These are phyloP conservation scores for Hippocampus zosterae DNA, from an alignment of 2,113 vertebrate species.

Conservation along the genomic window DNA sequence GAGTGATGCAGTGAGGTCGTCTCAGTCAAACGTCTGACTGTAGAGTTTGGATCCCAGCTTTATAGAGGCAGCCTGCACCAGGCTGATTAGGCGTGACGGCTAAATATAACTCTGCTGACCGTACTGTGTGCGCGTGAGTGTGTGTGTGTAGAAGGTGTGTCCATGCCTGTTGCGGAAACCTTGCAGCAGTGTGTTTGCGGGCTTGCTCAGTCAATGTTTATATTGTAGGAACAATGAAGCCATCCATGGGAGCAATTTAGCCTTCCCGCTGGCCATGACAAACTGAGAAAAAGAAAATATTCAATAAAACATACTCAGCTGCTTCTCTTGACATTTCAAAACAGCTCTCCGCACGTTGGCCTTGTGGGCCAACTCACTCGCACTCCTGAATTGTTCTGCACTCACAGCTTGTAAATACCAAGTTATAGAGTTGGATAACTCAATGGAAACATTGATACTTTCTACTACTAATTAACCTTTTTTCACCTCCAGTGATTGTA, in stretches of 20 bases:
- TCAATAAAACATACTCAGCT: background rate
- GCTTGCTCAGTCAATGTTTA: conserved; percentile 69
- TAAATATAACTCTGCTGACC: conserved; percentile 70
- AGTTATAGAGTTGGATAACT: background rate
- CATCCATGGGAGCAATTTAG: conserved; percentile 30
- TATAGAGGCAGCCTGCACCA: conserved; percentile 57
- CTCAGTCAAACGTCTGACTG: conserved; percentile 36
- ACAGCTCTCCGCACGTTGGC: background rate
- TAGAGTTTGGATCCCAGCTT: conserved; percentile 44
- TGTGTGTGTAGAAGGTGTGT: conserved; percentile 55
- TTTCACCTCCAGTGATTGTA: background rate
- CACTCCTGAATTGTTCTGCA: background rate
- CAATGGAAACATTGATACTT: too few relatives aligned
- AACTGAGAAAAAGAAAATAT: background rate
- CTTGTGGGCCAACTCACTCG: background rate
- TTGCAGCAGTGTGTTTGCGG: conserved; percentile 51
- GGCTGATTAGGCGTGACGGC: conserved; percentile 45
- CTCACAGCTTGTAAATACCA: background rate
- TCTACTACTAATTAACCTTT: background rate
- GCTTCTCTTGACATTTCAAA: background rate
- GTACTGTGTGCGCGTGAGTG: conserved; percentile 39
- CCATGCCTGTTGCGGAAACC: conserved; percentile 63
- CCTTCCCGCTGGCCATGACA: background rate
- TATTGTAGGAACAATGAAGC: conserved; percentile 69
- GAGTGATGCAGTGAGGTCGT: conserved; percentile 16